A percentile compares a stretch with the other conserved stretches of the same genome.
Evolutionary conservation across 2,113 vertebrate genomes (phyloP).

Genomic region (Bostrychus sinensis): DNA sequence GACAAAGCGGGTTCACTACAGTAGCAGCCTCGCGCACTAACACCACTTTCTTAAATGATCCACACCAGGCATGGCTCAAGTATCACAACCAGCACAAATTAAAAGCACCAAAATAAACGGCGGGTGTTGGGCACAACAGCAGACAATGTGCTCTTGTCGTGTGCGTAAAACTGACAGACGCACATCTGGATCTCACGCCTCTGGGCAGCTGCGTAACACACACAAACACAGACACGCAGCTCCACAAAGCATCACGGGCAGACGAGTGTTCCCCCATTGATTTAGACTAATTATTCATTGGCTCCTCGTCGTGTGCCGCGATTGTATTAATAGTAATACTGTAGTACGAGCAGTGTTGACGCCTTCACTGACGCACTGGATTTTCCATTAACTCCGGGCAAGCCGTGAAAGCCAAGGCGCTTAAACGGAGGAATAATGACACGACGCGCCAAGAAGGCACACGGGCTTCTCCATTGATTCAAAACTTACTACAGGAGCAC

Average conservation of each 20-base stretch:
- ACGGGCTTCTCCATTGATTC: slow-evolving; percentile 19
- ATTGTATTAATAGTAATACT: slow-evolving; percentile 64
- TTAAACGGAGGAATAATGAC: slow-evolving; percentile 36
- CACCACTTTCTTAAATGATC: slow-evolving; percentile 58
- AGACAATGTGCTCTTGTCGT: slow-evolving; percentile 64
- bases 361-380: slow-evolving; percentile 80
- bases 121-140: slow-evolving; percentile 43
- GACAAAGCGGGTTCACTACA: slow-evolving; percentile 76
- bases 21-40: slow-evolving; percentile 30
- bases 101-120: slow-evolving; percentile 28
- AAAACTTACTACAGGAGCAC: slow-evolving; percentile 57
- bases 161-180: slow-evolving; percentile 63
- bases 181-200: slow-evolving; percentile 86
- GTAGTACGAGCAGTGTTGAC: slow-evolving; percentile 71
- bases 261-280: slow-evolving; percentile 57
- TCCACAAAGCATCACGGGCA: slow-evolving; percentile 25
- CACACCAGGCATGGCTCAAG: slow-evolving; percentile 43
- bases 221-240: slow-evolving; percentile 26
- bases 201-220: slow-evolving; percentile 59
- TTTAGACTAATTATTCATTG: slow-evolving; percentile 51
- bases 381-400: slow-evolving; percentile 73
- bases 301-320: slow-evolving; percentile 37
- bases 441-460: slow-evolving; percentile 23
- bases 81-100: slow-evolving; percentile 41
- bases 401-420: slow-evolving; percentile 58